Conservation (phyloP, 2,888 invertebrate species). For the Panzeria rudis region DNA sequence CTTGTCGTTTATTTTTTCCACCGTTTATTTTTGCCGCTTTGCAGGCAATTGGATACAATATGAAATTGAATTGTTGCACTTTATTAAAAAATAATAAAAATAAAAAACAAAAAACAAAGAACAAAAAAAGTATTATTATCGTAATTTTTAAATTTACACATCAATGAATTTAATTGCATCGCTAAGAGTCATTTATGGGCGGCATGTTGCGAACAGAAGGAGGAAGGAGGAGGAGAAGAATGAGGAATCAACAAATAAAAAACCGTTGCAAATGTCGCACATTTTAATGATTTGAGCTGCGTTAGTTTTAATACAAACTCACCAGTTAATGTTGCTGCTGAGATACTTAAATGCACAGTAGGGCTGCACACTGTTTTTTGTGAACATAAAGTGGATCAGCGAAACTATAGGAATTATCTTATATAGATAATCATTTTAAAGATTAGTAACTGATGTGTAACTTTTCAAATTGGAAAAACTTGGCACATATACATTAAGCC, state of each 20-base stretch:
- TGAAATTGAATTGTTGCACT: constrained; percentile 69
- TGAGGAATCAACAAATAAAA: neutral
- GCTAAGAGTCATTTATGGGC: neutral
- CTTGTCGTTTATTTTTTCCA: constrained; percentile 6
- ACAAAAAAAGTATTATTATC: constrained; percentile 79
- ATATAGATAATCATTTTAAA: too few relatives aligned
- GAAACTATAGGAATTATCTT: too few relatives aligned
- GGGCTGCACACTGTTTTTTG: neutral
- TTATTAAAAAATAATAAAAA: constrained; percentile 59
- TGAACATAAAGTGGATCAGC: too few relatives aligned
- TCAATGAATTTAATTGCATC: constrained; percentile 81
- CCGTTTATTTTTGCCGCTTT: constrained; percentile 1
- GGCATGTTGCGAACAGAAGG: neutral
- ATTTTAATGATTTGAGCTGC: constrained; percentile 17
- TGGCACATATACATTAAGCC: too few relatives aligned
- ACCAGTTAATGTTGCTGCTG: neutral
- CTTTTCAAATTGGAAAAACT: too few relatives aligned
- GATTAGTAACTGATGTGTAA: too few relatives aligned
- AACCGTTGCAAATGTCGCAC: constrained; percentile 6
- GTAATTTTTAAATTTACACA: constrained; percentile 83
- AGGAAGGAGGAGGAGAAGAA: neutral
- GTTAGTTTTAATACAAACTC: constrained; percentile 1
- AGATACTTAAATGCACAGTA: neutral
- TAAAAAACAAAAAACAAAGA: neutral
- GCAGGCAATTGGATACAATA: constrained; percentile 60